A percentile compares a stretch with the other conserved stretches of the same genome.
Conservation (phyloP, 2,888 invertebrate species). For the Aporophyla lueneburgensis region DNA sequence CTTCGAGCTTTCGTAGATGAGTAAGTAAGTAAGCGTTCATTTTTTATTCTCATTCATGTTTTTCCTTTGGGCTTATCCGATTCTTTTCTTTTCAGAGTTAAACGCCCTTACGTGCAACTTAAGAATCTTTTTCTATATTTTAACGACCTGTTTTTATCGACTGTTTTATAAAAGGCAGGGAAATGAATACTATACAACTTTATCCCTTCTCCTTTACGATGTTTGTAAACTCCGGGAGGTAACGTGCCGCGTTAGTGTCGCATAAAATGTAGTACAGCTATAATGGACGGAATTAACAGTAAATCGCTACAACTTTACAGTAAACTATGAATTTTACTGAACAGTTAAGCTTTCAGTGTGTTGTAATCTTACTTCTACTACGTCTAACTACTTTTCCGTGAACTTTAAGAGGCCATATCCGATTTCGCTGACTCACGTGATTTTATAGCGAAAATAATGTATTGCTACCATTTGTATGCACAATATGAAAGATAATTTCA, state of each 20-base stretch:
- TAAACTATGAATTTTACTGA: slow-evolving; percentile 31
- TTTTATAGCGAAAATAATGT: too few relatives aligned
- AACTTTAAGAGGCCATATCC: background rate
- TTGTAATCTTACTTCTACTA: slow-evolving; percentile 9
- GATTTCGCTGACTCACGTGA: too few relatives aligned
- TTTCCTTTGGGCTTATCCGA: slow-evolving; percentile 49
- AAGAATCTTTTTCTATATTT: slow-evolving; percentile 32
- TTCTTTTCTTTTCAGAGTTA: slow-evolving; percentile 41
- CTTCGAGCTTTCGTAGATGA: slow-evolving; percentile 56
- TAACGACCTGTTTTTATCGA: slow-evolving; percentile 23
- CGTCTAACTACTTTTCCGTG: background rate
- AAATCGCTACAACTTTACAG: slow-evolving; percentile 42
- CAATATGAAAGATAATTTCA: too few relatives aligned
- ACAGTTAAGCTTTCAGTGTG: slow-evolving; percentile 12
- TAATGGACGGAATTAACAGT: slow-evolving; percentile 44
- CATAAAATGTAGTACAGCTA: slow-evolving; percentile 40
- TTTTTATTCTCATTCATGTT: slow-evolving; percentile 60
- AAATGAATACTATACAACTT: slow-evolving; percentile 23
- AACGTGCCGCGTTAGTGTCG: slow-evolving; percentile 26
- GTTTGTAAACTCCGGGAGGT: slow-evolving; percentile 42
- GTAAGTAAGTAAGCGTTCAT: slow-evolving; percentile 55
- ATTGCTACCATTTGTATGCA: too few relatives aligned
- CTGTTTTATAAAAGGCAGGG: slow-evolving; percentile 11
- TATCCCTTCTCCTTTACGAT: slow-evolving; percentile 31
- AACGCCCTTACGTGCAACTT: slow-evolving; percentile 32